Percentiles rank a stretch among this genome's conserved stretches.
These are phyloP conservation scores for Mastomys natalensis DNA, from an alignment of 2,113 vertebrate genomes.

Conservation along the genomic window DNA sequence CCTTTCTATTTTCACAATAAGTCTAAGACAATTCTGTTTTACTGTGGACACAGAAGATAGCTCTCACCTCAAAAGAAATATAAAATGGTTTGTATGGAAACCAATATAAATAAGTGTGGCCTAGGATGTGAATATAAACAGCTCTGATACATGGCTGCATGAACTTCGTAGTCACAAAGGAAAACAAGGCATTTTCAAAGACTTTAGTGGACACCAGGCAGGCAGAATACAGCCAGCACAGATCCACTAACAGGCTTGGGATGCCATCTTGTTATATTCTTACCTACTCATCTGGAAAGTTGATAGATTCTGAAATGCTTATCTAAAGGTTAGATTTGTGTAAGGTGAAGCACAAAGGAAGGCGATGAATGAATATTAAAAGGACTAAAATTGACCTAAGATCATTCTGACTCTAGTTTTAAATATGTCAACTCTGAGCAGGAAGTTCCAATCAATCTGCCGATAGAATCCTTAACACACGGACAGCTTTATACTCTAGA, in stretches of 20 bases:
- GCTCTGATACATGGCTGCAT: not conserved
- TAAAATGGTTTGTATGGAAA: not conserved
- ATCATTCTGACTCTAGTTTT: not conserved
- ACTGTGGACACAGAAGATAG: not conserved
- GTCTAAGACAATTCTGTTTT: not conserved
- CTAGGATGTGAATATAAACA: not conserved
- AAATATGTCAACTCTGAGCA: not conserved
- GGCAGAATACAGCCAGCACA: not conserved
- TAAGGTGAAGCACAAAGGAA: not conserved
- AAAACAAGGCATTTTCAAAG: not conserved
- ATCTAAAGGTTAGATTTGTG: not conserved
- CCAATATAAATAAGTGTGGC: not conserved
- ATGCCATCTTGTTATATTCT: not conserved
- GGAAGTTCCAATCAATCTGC: not conserved
- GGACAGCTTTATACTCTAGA: not conserved
- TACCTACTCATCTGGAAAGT: not conserved
- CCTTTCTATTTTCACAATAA: not conserved
- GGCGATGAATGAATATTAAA: not conserved
- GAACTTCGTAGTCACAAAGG: not conserved
- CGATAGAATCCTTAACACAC: not conserved
- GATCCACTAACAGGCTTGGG: no score
- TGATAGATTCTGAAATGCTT: not conserved
- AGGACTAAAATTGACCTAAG: not conserved
- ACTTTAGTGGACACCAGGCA: not conserved
- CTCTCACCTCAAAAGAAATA: not conserved